Percentiles rank a stretch among this genome's conserved stretches.
Evolutionary conservation across 2,113 vertebrate species (phyloP).

Genomic region (Oostethus manadensis): DNA sequence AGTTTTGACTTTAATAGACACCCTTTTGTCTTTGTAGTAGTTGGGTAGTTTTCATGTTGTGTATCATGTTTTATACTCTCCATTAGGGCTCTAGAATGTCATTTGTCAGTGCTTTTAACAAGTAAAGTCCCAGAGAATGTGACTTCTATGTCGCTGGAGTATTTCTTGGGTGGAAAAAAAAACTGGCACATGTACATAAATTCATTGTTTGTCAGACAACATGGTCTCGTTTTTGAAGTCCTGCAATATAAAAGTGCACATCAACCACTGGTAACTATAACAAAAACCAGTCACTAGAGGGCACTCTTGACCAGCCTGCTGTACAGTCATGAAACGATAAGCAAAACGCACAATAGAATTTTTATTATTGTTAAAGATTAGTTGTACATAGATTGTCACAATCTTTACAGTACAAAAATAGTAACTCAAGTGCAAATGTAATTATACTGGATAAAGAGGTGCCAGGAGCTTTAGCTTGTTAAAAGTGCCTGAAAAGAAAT

Average conservation of each 20-base stretch:
- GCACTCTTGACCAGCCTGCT: conserved; percentile 42
- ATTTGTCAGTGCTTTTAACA: conserved; percentile 33
- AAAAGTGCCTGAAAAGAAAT: conserved; percentile 53
- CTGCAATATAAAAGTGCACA: neutral
- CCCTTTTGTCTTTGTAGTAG: conserved; percentile 35
- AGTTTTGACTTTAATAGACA: conserved; percentile 32
- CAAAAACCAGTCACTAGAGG: conserved; percentile 55
- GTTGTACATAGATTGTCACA: conserved; percentile 84
- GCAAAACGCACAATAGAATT: conserved; percentile 54
- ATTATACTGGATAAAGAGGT: conserved; percentile 62
- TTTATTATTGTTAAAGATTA: conserved; percentile 77
- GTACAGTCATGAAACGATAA: neutral
- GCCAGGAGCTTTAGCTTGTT: conserved; percentile 60
- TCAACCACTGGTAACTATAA: conserved; percentile 10
- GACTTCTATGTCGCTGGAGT: conserved; percentile 22
- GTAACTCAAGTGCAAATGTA: conserved; percentile 72
- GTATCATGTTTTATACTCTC: conserved; percentile 39
- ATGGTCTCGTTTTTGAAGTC: neutral
- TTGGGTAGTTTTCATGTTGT: conserved; percentile 36
- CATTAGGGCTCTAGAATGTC: conserved; percentile 27
- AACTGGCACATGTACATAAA: neutral
- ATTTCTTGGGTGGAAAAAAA: neutral
- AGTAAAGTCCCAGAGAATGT: no score
- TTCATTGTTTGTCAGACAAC: neutral
- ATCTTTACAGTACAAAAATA: conserved; percentile 83